Evolutionary conservation across 2,113 vertebrate genomes (phyloP).

Genomic region (Elgaria multicarinata): DNA sequence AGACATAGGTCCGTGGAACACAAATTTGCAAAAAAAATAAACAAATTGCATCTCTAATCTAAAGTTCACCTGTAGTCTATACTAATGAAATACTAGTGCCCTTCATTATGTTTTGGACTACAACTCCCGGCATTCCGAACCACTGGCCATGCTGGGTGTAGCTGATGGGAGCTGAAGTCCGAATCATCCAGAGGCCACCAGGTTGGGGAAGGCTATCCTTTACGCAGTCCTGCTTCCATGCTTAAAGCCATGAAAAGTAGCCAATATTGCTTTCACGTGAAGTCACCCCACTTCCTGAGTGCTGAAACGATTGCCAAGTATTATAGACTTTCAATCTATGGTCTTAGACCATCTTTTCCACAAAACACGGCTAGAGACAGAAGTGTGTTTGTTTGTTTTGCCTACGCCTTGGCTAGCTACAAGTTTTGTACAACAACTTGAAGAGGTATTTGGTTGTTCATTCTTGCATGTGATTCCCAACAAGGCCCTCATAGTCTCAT

Average conservation of each 20-base stretch:
- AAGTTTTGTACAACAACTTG: neutral
- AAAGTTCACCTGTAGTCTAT: too few relatives aligned
- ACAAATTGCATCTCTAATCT: too few relatives aligned
- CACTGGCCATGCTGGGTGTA: too few relatives aligned
- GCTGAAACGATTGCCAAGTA: neutral
- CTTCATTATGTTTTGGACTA: too few relatives aligned
- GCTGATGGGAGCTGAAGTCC: too few relatives aligned
- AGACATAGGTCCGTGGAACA: neutral
- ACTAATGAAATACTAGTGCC: too few relatives aligned
- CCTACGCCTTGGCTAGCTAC: neutral
- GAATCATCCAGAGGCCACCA: too few relatives aligned
- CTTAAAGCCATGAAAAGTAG: constrained; percentile 2
- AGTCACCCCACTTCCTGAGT: neutral
- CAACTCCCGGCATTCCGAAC: too few relatives aligned
- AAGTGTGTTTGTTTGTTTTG: neutral
- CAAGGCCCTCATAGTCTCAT: neutral
- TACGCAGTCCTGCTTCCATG: neutral
- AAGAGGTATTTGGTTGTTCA: neutral
- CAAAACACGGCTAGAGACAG: neutral
- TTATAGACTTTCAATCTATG: neutral
- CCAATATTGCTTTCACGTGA: constrained; percentile 22
- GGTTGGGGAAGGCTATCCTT: too few relatives aligned
- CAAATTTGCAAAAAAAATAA: neutral
- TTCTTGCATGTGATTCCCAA: neutral
- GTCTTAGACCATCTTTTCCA: neutral